phyloP scores from a whole-genome alignment of 1,140 invertebrate genomes.

The Venustaconcha ellipsiformis region DNA sequence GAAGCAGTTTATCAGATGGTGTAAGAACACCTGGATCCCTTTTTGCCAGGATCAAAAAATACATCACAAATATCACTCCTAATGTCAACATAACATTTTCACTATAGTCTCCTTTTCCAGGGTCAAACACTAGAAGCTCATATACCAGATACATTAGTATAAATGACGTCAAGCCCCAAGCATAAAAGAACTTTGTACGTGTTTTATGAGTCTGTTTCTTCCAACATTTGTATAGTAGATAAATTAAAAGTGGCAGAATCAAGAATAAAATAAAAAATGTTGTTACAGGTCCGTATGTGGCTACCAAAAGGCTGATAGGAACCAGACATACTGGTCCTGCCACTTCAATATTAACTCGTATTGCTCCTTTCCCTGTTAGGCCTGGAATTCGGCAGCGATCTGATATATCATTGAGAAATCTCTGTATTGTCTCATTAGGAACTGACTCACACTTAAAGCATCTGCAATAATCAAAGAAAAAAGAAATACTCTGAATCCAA shows the following conservation, averaged over 20 bases:
- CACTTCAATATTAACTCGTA: constrained; percentile 52
- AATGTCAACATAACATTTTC: constrained; percentile 51
- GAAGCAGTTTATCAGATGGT: no score
- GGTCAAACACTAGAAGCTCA: constrained; percentile 45
- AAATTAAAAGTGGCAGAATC: constrained; percentile 48
- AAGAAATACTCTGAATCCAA: not conserved
- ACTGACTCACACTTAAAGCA: constrained; percentile 24
- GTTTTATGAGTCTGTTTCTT: constrained; percentile 26
- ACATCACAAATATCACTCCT: constrained; percentile 20
- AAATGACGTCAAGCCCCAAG: constrained; percentile 54
- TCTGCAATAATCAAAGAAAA: constrained; percentile 45
- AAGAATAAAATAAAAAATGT: constrained; percentile 38
- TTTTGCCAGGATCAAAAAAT: no score
- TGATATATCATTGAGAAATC: constrained; percentile 9
- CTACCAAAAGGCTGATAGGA: constrained; percentile 49
- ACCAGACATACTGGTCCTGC: constrained; percentile 51
- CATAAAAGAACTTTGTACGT: constrained; percentile 55
- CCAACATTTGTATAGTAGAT: constrained; percentile 46
- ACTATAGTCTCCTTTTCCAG: constrained; percentile 54
- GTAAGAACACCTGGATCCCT: no score
- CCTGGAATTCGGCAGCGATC: constrained; percentile 56
- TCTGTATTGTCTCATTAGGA: constrained; percentile 14
- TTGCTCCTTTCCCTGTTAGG: constrained; percentile 50
- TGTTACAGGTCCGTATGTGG: constrained; percentile 39
- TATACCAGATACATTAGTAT: constrained; percentile 50